These are phyloP conservation scores for Myopa testacea DNA, from an alignment of 2,888 invertebrate species.

Conservation along the genomic window DNA sequence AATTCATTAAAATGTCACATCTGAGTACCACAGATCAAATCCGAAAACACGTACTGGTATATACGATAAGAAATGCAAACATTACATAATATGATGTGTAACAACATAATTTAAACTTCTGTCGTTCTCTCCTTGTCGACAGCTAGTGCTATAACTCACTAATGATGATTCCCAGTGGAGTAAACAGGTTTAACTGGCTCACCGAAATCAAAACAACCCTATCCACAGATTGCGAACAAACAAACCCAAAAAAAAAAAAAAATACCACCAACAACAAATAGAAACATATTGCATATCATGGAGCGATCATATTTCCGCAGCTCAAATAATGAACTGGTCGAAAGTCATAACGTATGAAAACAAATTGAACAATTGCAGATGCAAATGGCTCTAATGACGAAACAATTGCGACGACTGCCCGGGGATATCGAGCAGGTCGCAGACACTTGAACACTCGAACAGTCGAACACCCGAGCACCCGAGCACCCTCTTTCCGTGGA, in stretches of 20 bases:
- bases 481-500: neutral
- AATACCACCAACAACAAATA: neutral
- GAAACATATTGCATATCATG: constrained; percentile 32
- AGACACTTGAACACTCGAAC: neutral
- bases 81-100: neutral
- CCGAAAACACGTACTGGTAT: too few relatives aligned
- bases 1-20: too few relatives aligned
- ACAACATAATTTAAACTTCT: constrained; percentile 8
- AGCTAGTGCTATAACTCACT: constrained; percentile 28
- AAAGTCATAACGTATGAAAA: constrained; percentile 33
- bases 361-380: constrained; percentile 33
- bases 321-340: constrained; percentile 29
- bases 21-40: too few relatives aligned
- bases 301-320: constrained; percentile 23
- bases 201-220: constrained; percentile 34
- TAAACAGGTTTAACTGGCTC: constrained; percentile 30
- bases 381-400: constrained; percentile 31
- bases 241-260: constrained; percentile 4
- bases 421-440: neutral
- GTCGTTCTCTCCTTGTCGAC: constrained; percentile 6
- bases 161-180: constrained; percentile 38
- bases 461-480: neutral
- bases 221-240: constrained; percentile 12
- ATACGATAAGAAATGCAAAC: too few relatives aligned
- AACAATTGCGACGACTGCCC: constrained; percentile 29